phyloP scores from a whole-genome alignment of 2,888 invertebrate genomes.

The Lasius fuliginosus region DNA sequence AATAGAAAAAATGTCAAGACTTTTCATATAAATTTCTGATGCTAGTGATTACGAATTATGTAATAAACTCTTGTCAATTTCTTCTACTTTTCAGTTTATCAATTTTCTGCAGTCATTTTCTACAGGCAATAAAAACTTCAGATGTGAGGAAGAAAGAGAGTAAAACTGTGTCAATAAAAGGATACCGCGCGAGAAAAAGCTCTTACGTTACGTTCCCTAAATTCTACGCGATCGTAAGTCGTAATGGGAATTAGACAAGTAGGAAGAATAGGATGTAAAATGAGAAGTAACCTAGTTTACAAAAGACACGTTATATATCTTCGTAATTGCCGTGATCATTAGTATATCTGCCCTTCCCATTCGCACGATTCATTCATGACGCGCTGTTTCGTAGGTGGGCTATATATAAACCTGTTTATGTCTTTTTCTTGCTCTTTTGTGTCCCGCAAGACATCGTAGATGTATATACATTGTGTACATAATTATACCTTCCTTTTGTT shows the following conservation, averaged over 20 bases:
- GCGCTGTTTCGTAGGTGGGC: slow-evolving; percentile 77
- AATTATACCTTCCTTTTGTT: slow-evolving; percentile 52
- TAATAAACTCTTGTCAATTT: background rate
- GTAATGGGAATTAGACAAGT: slow-evolving; percentile 74
- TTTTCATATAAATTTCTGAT: background rate
- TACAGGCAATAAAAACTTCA: background rate
- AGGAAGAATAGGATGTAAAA: slow-evolving; percentile 75
- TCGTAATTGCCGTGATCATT: slow-evolving; percentile 78
- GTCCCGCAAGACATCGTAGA: slow-evolving; percentile 69
- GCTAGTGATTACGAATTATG: background rate
- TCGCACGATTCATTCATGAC: slow-evolving; percentile 76
- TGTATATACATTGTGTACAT: slow-evolving; percentile 62
- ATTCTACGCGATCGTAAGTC: background rate
- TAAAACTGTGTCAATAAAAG: background rate
- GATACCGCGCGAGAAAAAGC: background rate
- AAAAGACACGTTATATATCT: slow-evolving; percentile 72
- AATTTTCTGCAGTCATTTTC: background rate
- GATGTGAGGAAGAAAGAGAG: background rate
- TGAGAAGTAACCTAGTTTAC: slow-evolving; percentile 73
- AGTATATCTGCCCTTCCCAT: slow-evolving; percentile 71
- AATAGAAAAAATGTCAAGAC: background rate
- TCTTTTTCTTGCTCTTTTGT: slow-evolving; percentile 68
- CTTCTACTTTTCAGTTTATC: background rate
- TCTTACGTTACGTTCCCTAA: slow-evolving; percentile 19
- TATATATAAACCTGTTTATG: slow-evolving; percentile 78